A percentile compares a stretch with the other conserved stretches of the same genome.
phyloP scores from a whole-genome alignment of 2,888 invertebrate species.

The Frankliniella intonsa region DNA sequence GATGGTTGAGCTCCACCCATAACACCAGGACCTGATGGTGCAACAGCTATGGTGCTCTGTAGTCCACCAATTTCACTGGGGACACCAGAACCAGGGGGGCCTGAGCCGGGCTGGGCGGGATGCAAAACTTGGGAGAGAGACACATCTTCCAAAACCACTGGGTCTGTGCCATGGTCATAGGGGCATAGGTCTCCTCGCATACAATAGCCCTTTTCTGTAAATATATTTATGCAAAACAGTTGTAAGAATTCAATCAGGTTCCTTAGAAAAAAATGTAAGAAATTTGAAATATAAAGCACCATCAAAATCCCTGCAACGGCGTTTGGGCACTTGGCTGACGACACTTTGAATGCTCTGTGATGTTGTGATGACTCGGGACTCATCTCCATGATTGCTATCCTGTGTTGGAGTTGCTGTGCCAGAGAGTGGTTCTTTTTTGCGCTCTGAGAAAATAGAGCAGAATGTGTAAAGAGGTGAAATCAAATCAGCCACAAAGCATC shows the following conservation, averaged over 20 bases:
- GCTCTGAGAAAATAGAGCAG: conserved; percentile 37
- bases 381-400: conserved; percentile 57
- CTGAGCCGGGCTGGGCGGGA: background rate
- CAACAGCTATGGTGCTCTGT: background rate
- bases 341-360: conserved; percentile 54
- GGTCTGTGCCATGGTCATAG: conserved; percentile 95
- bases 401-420: conserved; percentile 54
- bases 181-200: conserved; percentile 95
- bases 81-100: background rate
- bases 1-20: background rate
- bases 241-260: conserved; percentile 31
- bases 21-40: background rate
- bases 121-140: conserved; percentile 53
- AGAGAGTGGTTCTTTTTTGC: conserved; percentile 48
- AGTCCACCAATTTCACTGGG: background rate
- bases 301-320: conserved; percentile 69
- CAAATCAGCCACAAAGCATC: background rate
- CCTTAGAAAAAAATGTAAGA: conserved; percentile 30
- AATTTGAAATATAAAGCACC: conserved; percentile 49
- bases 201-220: conserved; percentile 86
- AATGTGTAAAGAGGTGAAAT: background rate
- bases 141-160: conserved; percentile 89
- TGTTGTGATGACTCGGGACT: conserved; percentile 50
- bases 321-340: conserved; percentile 41
- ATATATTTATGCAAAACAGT: conserved; percentile 36